Evolutionary conservation across 2,113 vertebrate species (phyloP), one percentile per base, ranked within the genome.

Genomic region (Phylloscopus trochilus): DNA sequence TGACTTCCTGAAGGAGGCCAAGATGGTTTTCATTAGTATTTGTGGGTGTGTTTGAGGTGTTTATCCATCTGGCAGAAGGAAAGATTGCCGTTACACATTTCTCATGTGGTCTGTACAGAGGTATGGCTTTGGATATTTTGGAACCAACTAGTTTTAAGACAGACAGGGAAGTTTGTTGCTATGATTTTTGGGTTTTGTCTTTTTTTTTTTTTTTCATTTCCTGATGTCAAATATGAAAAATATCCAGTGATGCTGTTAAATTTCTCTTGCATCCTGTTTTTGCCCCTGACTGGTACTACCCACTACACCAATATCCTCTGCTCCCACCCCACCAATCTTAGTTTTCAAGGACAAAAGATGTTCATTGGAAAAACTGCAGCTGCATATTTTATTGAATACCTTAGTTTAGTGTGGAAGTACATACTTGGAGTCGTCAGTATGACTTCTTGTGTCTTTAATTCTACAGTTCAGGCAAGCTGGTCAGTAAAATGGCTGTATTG

Each of bases 1-100:
- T 98, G 95, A 97, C 97, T 98, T 98, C 98, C 98, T 98, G 97
- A 97, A 96, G 94, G 89, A 96, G 92, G 75, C 89, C 85, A 90
- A 82, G 84, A 94, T 97, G 93, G 93, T 96, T 96, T 98, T 96
- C 83, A 84, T 85, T 97, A 95, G 88, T 95, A 49, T 97, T 72
- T 96, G 96, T 97, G 93, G 94, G 94, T 93, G 94, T 67, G 37
- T 91, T 95, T 87, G 89, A 83, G 90, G 95, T 96, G 70, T 92
- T 92, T 90, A 82, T 75, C 94, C 91, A 91, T 97, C 93, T 95
- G 80, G 92, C 68, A 95, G 74, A 90, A 64, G 56, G 81, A 62
- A 30, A 75, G 73, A 76, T 90, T 59, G 13, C 81, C 95, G n/a
- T 44, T 69, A 59, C 15, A 51, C 8, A 6, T 72, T 92, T 93